A percentile compares a stretch with the other conserved stretches of the same genome.
phyloP scores from a whole-genome alignment of 2,888 invertebrate species.

The Biston betularia region DNA sequence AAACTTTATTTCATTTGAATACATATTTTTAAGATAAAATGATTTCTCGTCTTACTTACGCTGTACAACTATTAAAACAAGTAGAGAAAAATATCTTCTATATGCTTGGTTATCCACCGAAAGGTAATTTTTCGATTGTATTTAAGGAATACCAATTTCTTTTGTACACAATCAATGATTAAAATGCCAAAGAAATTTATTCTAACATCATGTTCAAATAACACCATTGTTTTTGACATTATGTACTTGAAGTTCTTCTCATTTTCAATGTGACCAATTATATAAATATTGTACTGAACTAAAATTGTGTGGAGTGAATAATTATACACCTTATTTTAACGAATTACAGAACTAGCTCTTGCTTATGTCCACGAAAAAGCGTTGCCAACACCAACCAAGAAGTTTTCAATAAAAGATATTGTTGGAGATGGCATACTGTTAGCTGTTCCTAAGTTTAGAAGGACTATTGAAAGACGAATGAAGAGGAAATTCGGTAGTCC shows the following conservation, averaged over 20 bases:
- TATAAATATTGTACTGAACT: too few species aligned
- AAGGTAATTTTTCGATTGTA: constrained; percentile 54
- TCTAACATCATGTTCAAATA: too few species aligned
- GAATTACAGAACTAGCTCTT: constrained; percentile 69
- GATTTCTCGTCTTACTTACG: constrained; percentile 61
- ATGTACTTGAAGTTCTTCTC: too few species aligned
- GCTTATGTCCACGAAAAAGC: constrained; percentile 63
- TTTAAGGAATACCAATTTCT: background rate
- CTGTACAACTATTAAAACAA: constrained; percentile 62
- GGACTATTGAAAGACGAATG: constrained; percentile 91
- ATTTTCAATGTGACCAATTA: too few species aligned
- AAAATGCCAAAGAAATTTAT: background rate
- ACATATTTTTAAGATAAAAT: constrained; percentile 47
- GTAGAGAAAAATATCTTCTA: constrained; percentile 67
- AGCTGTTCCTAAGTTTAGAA: constrained; percentile 93
- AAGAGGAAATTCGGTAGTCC: constrained; percentile 91
- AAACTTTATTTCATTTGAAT: background rate
- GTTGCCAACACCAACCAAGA: constrained; percentile 48
- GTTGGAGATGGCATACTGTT: constrained; percentile 91
- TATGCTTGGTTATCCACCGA: constrained; percentile 72
- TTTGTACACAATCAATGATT: background rate
- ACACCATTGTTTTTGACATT: too few species aligned
- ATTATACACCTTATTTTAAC: too few species aligned
- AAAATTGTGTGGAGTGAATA: too few species aligned
- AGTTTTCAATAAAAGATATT: constrained; percentile 87